phyloP scores from a whole-genome alignment of 2,113 vertebrate genomes.

The Empidonax traillii region DNA sequence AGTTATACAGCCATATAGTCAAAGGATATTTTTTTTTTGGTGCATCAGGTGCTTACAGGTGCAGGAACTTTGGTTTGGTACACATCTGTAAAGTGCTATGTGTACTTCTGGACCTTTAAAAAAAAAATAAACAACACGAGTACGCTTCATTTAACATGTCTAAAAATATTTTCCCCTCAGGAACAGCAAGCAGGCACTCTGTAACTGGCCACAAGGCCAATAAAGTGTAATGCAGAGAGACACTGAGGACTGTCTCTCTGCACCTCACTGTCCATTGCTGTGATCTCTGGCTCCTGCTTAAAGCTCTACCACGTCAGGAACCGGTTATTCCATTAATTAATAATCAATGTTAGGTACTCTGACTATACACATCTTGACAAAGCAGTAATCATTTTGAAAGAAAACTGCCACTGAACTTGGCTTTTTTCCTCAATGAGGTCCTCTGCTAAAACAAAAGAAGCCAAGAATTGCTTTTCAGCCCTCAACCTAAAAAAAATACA shows the following conservation, averaged over 20 bases:
- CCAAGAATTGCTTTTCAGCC: background rate
- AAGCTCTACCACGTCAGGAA: background rate
- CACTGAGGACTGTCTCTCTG: background rate
- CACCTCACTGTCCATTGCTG: background rate
- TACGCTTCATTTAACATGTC: constrained; percentile 38
- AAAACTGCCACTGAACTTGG: background rate
- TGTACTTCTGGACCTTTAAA: constrained; percentile 6
- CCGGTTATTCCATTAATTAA: background rate
- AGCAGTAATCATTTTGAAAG: background rate
- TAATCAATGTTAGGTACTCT: no score
- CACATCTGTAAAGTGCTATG: background rate
- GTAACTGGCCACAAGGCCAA: background rate
- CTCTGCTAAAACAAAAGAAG: background rate
- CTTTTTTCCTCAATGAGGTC: background rate
- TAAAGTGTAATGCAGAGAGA: background rate
- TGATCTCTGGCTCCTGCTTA: background rate
- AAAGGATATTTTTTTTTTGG: background rate
- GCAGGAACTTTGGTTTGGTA: constrained; percentile 8
- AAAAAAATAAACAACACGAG: constrained; percentile 6
- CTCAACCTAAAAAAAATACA: background rate
- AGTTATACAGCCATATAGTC: background rate
- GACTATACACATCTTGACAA: background rate
- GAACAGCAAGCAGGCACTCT: background rate
- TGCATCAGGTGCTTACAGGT: constrained; percentile 17
- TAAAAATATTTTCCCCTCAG: constrained; percentile 53